Base-by-base conservation (phyloP, 2,113 vertebrate genomes). In the Chloroceryle aenea region DNA sequence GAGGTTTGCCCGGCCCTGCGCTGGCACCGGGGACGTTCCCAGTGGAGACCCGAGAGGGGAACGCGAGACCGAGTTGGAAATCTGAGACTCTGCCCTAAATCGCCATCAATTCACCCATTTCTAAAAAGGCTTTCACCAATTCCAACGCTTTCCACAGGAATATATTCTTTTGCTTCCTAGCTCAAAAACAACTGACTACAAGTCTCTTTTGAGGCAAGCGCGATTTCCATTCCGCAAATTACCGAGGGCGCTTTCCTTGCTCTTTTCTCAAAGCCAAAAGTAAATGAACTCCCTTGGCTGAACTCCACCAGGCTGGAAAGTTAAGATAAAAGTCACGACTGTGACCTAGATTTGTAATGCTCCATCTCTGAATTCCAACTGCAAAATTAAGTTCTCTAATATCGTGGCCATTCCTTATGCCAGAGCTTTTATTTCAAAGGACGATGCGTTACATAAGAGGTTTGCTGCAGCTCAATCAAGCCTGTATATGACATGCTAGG, bases 251-350 rank as follows among this genome's bases (percentile, higher is more conserved):
- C 93, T 92, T 90, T 93, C 82, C 95, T 79, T 92, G 88, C 94
- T 90, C 96, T 97, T 96, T 96, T 96, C 96, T 93, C 74, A 76
- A 84, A 95, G 92, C 90, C 96, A 87, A 82, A 97, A 95, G 90
- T 94, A 96, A 97, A 93, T 94, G 67, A 97, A 97, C 89, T 97
- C 93, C 88, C 48, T 94, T 96, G 95, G 97, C 96, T 85, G 83
- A 92, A 84, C 52, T 90, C 93, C 90, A 87, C 10, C 58, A 78
- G 75, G 77, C 94, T 85, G 82, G 91, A 94, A 96, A 95, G 95
- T 74, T 94, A 26, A 83, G 79, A 87, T 95, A 85, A 97, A 85
- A 87, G 75, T 73, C 87, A 85, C 83, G 81, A 55, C 67, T 4
- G 76, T 79, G 97, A 97, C 96, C 78, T 96, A 95, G 63, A 96